A percentile compares a stretch with the other conserved stretches of the same genome.
Conservation (phyloP, 2,797 vertebrate genomes). For the Pangasius mekongensis region DNA sequence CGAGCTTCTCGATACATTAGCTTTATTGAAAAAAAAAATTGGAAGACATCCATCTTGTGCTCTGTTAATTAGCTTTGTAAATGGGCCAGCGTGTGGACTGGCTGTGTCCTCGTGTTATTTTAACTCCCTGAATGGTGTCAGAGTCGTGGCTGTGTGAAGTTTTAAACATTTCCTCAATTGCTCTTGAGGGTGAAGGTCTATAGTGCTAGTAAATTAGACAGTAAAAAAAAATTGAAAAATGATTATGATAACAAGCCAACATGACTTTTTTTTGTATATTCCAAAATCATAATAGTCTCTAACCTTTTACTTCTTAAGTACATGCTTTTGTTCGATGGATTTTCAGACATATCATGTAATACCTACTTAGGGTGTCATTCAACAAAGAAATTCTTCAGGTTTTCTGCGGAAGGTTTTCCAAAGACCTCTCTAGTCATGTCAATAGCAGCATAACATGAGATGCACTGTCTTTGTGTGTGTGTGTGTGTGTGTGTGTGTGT, state of each 20-base stretch:
- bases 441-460: background rate
- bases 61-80: slow-evolving; percentile 49
- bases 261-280: background rate
- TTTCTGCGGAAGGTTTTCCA: background rate
- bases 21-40: slow-evolving; percentile 41
- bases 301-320: background rate
- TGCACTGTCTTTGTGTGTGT: background rate
- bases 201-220: slow-evolving; percentile 6
- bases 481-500: background rate
- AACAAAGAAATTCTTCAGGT: background rate
- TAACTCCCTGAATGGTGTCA: slow-evolving; percentile 37
- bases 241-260: background rate
- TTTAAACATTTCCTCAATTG: slow-evolving; percentile 16
- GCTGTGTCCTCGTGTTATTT: slow-evolving; percentile 33
- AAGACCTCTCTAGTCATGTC: background rate
- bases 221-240: background rate
- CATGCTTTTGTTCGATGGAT: background rate
- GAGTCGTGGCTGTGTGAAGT: slow-evolving; percentile 20
- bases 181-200: slow-evolving; percentile 2
- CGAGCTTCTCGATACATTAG: slow-evolving; percentile 39
- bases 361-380: background rate
- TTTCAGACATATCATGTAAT: too few species aligned
- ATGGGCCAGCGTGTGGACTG: slow-evolving; percentile 44
- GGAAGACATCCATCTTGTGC: slow-evolving; percentile 39
- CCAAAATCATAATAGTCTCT: background rate